Conservation (phyloP, 64 coral and sea anemone genomes). For the Dendrophyllia cribrosa region DNA sequence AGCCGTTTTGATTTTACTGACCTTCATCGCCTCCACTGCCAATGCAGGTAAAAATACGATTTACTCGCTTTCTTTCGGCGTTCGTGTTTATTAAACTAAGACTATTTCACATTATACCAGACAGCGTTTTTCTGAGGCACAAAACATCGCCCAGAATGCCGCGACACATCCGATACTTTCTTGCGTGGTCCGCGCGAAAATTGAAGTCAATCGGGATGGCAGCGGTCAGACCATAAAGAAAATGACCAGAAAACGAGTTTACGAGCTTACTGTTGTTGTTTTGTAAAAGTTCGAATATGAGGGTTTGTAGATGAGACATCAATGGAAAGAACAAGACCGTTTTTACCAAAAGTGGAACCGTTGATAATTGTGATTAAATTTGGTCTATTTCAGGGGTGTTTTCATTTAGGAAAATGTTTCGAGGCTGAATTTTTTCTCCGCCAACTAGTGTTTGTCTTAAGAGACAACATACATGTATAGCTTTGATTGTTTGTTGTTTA, state of each 20-base stretch:
- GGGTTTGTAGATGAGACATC: neutral
- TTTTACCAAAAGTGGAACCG: neutral
- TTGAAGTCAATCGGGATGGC: neutral
- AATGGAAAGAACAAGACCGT: neutral
- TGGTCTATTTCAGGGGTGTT: neutral
- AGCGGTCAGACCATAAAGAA: neutral
- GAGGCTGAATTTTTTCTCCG: neutral
- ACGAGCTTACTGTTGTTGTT: neutral
- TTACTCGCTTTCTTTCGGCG: too few species aligned
- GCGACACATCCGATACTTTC: neutral
- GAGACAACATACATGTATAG: neutral
- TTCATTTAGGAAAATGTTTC: neutral
- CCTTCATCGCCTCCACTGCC: too few species aligned
- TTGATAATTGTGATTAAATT: neutral
- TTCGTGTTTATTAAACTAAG: too few species aligned
- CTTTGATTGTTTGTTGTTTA: neutral
- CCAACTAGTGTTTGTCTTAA: neutral
- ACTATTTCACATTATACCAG: too few species aligned
- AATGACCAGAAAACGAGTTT: too few species aligned
- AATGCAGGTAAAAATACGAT: too few species aligned
- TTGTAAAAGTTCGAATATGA: neutral
- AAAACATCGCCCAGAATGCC: neutral
- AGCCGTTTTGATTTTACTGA: too few species aligned
- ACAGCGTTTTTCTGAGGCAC: too few species aligned
- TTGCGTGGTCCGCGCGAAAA: neutral